A percentile compares a stretch with the other conserved stretches of the same genome.
Evolutionary conservation across 2,113 vertebrate genomes (phyloP).

Genomic region (Hippopotamus amphibius): DNA sequence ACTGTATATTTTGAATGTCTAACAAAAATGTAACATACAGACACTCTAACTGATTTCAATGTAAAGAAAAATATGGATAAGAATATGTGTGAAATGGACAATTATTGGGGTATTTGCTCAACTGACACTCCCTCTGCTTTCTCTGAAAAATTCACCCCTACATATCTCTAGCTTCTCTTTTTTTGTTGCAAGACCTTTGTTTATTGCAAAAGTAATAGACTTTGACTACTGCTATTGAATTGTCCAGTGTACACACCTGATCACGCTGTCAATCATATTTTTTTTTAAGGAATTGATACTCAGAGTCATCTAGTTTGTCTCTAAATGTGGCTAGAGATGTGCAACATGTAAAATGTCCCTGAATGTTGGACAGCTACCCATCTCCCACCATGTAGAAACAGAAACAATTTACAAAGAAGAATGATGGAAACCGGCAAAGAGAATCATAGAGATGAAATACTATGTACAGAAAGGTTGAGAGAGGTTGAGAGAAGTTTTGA

Average conservation of each 20-base stretch:
- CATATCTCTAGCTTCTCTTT: neutral
- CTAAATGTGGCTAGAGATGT: neutral
- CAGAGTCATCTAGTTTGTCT: neutral
- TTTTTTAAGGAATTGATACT: neutral
- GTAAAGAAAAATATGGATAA: neutral
- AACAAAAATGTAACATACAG: neutral
- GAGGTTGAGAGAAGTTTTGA: neutral
- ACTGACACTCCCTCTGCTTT: neutral
- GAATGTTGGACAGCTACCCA: neutral
- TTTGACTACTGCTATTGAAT: neutral
- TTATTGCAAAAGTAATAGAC: neutral
- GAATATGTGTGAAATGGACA: neutral
- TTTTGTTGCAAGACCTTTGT: neutral
- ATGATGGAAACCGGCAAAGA: neutral
- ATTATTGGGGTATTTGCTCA: neutral
- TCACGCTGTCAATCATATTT: neutral
- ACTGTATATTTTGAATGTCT: conserved; percentile 10
- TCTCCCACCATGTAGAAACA: neutral
- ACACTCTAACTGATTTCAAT: neutral
- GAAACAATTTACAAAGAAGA: neutral
- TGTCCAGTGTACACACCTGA: neutral
- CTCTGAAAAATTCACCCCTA: neutral
- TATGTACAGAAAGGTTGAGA: neutral
- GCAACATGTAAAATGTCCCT: neutral
- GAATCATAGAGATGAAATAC: neutral